Conservation (phyloP, 1,140 invertebrate genomes). For the Eumeta japonica region DNA sequence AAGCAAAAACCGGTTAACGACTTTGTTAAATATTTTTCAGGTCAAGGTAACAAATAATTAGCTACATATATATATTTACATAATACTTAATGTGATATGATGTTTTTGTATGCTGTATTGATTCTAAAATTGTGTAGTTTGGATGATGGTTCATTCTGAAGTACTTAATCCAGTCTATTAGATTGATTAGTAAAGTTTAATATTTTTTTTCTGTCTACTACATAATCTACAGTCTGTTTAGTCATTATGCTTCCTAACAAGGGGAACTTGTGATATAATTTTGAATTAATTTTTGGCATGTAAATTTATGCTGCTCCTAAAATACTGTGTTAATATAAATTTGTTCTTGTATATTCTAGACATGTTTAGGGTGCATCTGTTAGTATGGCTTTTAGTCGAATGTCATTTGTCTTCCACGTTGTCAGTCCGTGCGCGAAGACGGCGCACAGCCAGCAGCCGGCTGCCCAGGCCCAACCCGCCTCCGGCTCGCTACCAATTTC, state of each 20-base stretch:
- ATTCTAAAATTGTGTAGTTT: slow-evolving; percentile 29
- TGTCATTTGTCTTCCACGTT: slow-evolving; percentile 37
- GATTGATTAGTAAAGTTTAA: slow-evolving; percentile 28
- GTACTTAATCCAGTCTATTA: slow-evolving; percentile 36
- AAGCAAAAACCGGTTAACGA: background rate
- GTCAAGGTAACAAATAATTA: too few relatives aligned
- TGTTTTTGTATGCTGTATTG: too few relatives aligned
- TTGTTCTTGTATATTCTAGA: slow-evolving; percentile 32
- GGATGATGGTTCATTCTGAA: slow-evolving; percentile 39
- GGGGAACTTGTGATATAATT: slow-evolving; percentile 33
- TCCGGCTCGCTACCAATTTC: too few relatives aligned
- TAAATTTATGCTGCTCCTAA: slow-evolving; percentile 48
- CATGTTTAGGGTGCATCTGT: slow-evolving; percentile 50
- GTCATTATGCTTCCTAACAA: slow-evolving; percentile 55
- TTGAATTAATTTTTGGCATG: slow-evolving; percentile 55
- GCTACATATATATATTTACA: too few relatives aligned
- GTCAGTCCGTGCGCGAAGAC: too few relatives aligned
- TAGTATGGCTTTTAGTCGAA: slow-evolving; percentile 47
- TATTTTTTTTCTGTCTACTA: slow-evolving; percentile 34
- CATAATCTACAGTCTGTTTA: slow-evolving; percentile 36
- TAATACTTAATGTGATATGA: too few relatives aligned
- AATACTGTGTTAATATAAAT: slow-evolving; percentile 37
- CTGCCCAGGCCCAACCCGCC: background rate
- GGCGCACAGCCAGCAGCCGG: too few relatives aligned
- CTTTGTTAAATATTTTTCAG: too few relatives aligned